A percentile compares a stretch with the other conserved stretches of the same genome.
These are phyloP conservation scores for Oncorhynchus masou DNA, from an alignment of 2,113 vertebrate genomes.

Conservation along the genomic window DNA sequence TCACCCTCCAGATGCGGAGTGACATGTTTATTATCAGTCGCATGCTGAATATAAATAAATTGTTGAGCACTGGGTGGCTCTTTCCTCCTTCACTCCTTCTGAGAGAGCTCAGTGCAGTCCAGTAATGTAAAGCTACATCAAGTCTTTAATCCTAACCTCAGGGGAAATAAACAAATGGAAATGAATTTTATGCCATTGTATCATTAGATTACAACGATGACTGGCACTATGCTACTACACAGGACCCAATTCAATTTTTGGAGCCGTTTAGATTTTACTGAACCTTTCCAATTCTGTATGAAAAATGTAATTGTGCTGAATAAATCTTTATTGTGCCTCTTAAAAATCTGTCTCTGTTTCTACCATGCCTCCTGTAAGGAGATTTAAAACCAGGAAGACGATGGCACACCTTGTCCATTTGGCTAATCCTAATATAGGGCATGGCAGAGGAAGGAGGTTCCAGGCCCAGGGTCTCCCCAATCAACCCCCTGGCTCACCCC, in stretches of 20 bases:
- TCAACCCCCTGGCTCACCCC: neutral
- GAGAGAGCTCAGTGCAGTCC: conserved; percentile 22
- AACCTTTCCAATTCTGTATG: conserved; percentile 22
- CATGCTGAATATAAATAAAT: conserved; percentile 8
- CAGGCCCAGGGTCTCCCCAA: neutral
- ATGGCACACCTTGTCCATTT: conserved; percentile 31
- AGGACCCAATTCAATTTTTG: conserved; percentile 43
- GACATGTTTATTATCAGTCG: conserved; percentile 39
- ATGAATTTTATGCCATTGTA: conserved; percentile 26
- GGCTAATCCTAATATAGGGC: neutral
- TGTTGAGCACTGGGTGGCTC: neutral
- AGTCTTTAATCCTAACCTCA: conserved; percentile 31
- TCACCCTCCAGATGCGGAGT: conserved; percentile 9
- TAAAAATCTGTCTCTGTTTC: conserved; percentile 7
- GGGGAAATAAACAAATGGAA: conserved; percentile 56
- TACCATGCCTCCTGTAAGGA: conserved; percentile 1
- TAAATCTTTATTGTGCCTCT: conserved; percentile 27
- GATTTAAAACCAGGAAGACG: conserved; percentile 17
- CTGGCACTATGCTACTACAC: conserved; percentile 32
- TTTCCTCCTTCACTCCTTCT: neutral
- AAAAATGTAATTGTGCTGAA: conserved; percentile 29
- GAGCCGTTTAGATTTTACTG: neutral
- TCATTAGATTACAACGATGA: conserved; percentile 50
- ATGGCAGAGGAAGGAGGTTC: no score
- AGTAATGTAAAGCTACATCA: conserved; percentile 26